A percentile compares a stretch with the other conserved stretches of the same genome.
Conservation (phyloP, 2,888 invertebrate species). For the Ormyrus rosae region DNA sequence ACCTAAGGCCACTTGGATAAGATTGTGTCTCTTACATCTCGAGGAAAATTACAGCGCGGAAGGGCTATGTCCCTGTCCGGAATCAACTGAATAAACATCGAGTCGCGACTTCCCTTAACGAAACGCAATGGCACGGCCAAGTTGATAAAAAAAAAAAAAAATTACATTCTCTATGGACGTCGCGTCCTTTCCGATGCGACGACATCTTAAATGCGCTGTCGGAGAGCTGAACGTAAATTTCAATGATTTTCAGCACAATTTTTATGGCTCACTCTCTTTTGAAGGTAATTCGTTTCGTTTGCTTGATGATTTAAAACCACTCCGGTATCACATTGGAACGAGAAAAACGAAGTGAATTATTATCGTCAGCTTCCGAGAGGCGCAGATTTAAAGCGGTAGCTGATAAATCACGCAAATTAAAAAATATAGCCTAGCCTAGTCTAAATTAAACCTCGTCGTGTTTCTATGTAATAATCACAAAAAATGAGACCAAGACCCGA, state of each 20-base stretch:
- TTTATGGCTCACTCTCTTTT: too few species aligned
- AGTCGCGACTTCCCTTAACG: constrained; percentile 48
- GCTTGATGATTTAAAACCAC: too few species aligned
- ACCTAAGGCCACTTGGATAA: constrained; percentile 60
- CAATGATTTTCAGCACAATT: too few species aligned
- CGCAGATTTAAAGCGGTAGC: constrained; percentile 45
- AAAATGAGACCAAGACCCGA: constrained; percentile 73
- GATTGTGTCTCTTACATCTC: constrained; percentile 43
- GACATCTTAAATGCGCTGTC: constrained; percentile 21
- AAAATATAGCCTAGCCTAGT: constrained; percentile 68
- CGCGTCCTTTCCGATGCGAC: constrained; percentile 15
- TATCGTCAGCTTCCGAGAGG: constrained; percentile 36
- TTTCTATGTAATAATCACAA: constrained; percentile 74
- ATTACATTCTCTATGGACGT: constrained; percentile 45
- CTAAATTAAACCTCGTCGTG: constrained; percentile 67
- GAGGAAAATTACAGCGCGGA: constrained; percentile 41
- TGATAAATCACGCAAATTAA: constrained; percentile 61
- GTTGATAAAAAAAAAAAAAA: constrained; percentile 45
- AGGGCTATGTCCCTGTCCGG: constrained; percentile 22
- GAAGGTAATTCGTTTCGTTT: too few species aligned
- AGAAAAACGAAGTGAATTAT: background rate
- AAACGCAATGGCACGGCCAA: constrained; percentile 59
- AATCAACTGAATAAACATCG: constrained; percentile 37
- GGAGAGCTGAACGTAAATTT: constrained; percentile 30
- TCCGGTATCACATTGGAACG: constrained; percentile 32